These are phyloP conservation scores for Geophilus truncorum DNA, from an alignment of 2,888 invertebrate genomes.

Conservation along the genomic window DNA sequence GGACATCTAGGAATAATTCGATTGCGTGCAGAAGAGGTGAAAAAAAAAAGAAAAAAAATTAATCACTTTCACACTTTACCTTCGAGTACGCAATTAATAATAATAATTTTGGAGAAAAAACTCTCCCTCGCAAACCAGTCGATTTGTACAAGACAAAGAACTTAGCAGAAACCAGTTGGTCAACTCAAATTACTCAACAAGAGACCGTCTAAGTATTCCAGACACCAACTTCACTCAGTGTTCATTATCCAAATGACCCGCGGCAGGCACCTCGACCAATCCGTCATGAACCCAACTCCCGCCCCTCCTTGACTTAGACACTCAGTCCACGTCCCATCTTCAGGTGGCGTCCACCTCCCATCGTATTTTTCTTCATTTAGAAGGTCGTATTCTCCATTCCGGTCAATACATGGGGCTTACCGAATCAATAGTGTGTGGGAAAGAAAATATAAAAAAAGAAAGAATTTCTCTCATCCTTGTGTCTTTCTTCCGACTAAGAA, in stretches of 20 bases:
- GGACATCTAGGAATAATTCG: too few relatives aligned
- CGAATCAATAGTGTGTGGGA: background rate
- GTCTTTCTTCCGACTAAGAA: background rate
- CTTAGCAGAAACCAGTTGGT: slow-evolving; percentile 11
- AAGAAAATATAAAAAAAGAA: too few relatives aligned
- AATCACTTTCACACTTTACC: background rate
- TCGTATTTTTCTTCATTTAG: slow-evolving; percentile 7
- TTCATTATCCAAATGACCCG: slow-evolving; percentile 12
- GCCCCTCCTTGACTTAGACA: background rate
- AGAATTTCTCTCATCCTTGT: background rate
- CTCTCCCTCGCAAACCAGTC: background rate
- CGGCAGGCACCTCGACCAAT: background rate
- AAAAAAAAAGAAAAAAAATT: background rate
- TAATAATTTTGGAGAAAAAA: background rate
- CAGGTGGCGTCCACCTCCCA: background rate
- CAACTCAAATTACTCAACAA: slow-evolving; percentile 17
- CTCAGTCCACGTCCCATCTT: background rate
- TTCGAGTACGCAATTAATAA: background rate
- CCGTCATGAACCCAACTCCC: background rate
- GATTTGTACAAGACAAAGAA: slow-evolving; percentile 7
- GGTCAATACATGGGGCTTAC: slow-evolving; percentile 1
- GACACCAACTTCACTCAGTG: background rate
- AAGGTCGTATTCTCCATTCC: background rate
- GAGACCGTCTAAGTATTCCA: slow-evolving; percentile 6
- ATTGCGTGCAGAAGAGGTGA: background rate